These are phyloP conservation scores for Ephestia elutella DNA, from an alignment of 1,140 invertebrate genomes.

Conservation along the genomic window DNA sequence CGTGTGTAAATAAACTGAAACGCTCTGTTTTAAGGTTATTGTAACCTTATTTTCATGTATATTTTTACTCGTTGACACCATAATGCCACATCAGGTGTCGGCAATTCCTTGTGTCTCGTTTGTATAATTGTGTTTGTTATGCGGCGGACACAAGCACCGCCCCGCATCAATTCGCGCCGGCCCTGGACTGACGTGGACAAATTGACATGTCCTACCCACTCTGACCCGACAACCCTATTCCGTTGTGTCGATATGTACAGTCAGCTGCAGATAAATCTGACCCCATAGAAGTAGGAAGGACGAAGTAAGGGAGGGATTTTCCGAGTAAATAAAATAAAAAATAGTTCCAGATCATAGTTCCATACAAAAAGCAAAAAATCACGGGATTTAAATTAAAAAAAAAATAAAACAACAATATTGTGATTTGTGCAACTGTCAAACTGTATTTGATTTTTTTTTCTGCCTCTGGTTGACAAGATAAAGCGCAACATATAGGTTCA, in stretches of 20 bases:
- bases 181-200: neutral
- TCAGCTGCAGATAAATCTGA: neutral
- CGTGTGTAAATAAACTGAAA: no score
- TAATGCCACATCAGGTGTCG: neutral
- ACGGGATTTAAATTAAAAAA: no score
- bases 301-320: no score
- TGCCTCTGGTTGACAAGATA: no score
- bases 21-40: no score
- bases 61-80: neutral
- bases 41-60: neutral
- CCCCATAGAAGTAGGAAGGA: neutral
- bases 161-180: neutral
- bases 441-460: no score
- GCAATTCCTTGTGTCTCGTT: neutral
- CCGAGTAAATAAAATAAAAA: no score
- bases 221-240: constrained; percentile 1
- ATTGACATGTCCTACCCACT: constrained; percentile 1
- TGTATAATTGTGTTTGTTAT: constrained; percentile 4
- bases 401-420: no score
- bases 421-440: no score
- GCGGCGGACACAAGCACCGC: neutral
- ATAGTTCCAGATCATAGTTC: no score
- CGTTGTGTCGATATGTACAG: neutral
- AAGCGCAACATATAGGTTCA: no score
- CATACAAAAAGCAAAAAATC: no score